phyloP scores from a whole-genome alignment of 2,797 vertebrate genomes.

The Enteromius afrohamiltoni region DNA sequence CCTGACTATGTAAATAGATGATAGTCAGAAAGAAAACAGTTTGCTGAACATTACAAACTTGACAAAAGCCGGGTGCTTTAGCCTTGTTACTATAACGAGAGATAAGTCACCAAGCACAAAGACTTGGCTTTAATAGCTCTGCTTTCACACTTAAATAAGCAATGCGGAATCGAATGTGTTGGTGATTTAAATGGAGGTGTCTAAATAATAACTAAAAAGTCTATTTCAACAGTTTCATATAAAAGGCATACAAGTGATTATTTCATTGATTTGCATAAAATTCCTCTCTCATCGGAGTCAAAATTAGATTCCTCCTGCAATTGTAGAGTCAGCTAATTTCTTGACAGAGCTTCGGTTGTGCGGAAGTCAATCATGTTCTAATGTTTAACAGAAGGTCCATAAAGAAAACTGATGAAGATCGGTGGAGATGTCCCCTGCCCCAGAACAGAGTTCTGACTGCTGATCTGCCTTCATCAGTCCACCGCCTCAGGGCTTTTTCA shows the following conservation, averaged over 20 bases:
- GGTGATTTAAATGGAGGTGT: slow-evolving; percentile 56
- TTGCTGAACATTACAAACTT: slow-evolving; percentile 53
- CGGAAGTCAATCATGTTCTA: slow-evolving; percentile 20
- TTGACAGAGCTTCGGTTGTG: not conserved
- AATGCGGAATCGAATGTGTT: slow-evolving; percentile 60
- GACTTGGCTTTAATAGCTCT: slow-evolving; percentile 59
- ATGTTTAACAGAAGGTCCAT: slow-evolving; percentile 23
- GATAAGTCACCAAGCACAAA: slow-evolving; percentile 67
- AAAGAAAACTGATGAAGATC: slow-evolving; percentile 45
- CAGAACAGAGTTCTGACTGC: slow-evolving; percentile 36
- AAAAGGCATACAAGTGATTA: not conserved
- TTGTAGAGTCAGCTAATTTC: not conserved
- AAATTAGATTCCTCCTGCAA: not conserved
- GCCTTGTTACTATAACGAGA: slow-evolving; percentile 59
- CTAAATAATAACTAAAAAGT: slow-evolving; percentile 41
- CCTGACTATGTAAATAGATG: slow-evolving; percentile 60
- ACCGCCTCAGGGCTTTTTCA: slow-evolving; percentile 46
- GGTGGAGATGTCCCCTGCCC: slow-evolving; percentile 34
- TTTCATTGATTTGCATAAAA: not conserved
- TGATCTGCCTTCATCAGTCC: slow-evolving; percentile 42
- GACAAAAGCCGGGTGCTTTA: slow-evolving; percentile 60
- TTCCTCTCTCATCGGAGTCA: not conserved
- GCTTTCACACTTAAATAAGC: slow-evolving; percentile 64
- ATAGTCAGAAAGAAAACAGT: slow-evolving; percentile 50
- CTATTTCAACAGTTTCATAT: not conserved